Evolutionary conservation across 2,113 vertebrate genomes (phyloP).

Genomic region (Phylloscopus trochiloides): DNA sequence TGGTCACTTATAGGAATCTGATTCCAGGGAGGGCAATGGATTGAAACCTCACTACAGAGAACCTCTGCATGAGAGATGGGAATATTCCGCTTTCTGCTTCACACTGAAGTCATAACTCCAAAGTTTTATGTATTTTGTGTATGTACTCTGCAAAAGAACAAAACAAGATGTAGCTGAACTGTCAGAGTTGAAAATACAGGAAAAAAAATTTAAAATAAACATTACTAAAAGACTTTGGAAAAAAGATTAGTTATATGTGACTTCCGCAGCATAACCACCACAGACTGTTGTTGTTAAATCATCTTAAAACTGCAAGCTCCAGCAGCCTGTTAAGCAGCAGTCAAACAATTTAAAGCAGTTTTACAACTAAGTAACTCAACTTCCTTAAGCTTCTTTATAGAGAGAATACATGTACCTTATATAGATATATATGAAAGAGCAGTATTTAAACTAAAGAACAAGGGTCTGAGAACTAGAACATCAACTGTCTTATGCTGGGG

Average conservation of each 20-base stretch:
- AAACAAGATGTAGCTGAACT: not conserved
- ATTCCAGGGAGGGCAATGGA: not conserved
- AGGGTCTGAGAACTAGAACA: not conserved
- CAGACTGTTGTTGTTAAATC: not conserved
- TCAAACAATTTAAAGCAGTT: not conserved
- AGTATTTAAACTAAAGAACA: not conserved
- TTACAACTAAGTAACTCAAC: not conserved
- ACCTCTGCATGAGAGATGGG: too few species aligned
- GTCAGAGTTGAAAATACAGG: not conserved
- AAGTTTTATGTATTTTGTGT: not conserved
- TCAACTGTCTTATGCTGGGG: not conserved
- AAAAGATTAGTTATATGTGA: not conserved
- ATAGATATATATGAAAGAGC: not conserved
- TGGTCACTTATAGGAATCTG: not conserved
- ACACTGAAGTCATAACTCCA: not conserved
- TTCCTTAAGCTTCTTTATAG: not conserved
- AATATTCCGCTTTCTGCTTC: not conserved
- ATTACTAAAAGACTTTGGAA: not conserved
- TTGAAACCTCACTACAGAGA: not conserved
- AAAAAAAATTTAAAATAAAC: not conserved
- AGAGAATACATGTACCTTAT: not conserved
- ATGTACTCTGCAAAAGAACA: not conserved
- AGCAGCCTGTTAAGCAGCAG: not conserved
- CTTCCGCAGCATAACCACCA: not conserved
- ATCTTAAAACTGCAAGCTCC: not conserved